Base-by-base conservation (phyloP, 2,888 invertebrate species). In the Nymphalis urticae region DNA sequence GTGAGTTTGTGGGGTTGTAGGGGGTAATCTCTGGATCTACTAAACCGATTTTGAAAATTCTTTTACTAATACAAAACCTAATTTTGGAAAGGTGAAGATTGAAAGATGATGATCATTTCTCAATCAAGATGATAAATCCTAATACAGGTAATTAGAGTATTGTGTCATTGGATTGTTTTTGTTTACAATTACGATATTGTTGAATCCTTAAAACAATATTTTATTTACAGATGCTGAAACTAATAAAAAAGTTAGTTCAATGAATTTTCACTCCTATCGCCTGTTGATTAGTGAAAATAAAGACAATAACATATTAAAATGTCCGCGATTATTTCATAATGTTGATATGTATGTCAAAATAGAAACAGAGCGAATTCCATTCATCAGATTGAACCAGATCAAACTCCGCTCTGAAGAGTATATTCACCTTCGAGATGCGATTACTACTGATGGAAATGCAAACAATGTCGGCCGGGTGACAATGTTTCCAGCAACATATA, bases 401-500 rank as follows among this genome's bases (percentile, higher is more conserved):
- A 71, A 73, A 68, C 72, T 76, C 2, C 75, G 76, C 24, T 76
- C 76, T 53, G 76, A 77, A 61, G 76, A 76, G n/a, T 77, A 79
- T 42, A 76, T 77, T 73, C 74, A 75, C 36, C 71, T 76, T 62
- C 74, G 75, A 36, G 77, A 79, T 76, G 76, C 74, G 0, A 75
- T 75, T 71, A 73, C 64, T 74, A 21, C 73, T 70, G 76, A 76
- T 66, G 74, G 74, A 72, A 75, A 80, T 75, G 73, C 73, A 74
- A 66, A 76, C 61, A 76, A 80, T 75, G 64, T 80, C 0, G 81
- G 82, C 9, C 47, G 75, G 24, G 69, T 70, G 53, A 75, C 75
- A 64, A 81, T 82, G 77, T 72, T 83, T 1, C 82, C 84, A 65
- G 62, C 82, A 36, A 75, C 76, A 59, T 79, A 74, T 68, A 71